Percentiles rank a stretch among this genome's conserved stretches.
Conservation (phyloP, 2,797 vertebrate genomes). For the Chloroceryle amazona region DNA sequence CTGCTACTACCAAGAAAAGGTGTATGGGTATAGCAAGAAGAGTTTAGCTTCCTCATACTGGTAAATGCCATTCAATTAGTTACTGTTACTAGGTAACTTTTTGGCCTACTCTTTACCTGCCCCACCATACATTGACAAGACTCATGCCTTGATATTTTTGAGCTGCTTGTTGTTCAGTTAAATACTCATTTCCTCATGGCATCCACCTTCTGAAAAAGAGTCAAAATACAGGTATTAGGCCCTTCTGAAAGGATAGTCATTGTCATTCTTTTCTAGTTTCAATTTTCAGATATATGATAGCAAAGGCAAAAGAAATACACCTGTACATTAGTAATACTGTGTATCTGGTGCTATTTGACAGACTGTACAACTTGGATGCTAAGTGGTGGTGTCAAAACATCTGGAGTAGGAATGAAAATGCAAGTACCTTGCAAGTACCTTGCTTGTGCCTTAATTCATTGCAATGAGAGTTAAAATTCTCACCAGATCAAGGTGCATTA, state of each 20-base stretch:
- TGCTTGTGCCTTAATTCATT: not conserved
- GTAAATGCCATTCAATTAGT: not conserved
- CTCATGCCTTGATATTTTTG: not conserved
- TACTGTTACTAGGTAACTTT: not conserved
- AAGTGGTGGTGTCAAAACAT: not conserved
- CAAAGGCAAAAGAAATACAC: not conserved
- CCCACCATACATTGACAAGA: not conserved
- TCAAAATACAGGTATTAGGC: not conserved
- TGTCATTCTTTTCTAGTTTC: not conserved
- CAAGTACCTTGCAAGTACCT: too few relatives aligned
- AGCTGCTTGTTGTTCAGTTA: not conserved
- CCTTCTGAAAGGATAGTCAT: not conserved
- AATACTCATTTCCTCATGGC: not conserved
- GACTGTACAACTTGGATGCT: not conserved
- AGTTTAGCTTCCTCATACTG: not conserved
- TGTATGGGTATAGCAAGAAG: not conserved
- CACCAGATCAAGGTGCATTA: fast-evolving
- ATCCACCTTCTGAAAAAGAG: not conserved
- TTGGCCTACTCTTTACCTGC: not conserved
- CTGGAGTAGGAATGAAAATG: not conserved
- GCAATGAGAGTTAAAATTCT: not conserved
- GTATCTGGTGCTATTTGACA: not conserved
- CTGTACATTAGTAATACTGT: not conserved
- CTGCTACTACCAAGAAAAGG: not conserved
- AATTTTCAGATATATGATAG: not conserved